These are phyloP conservation scores for Tamandua tetradactyla DNA, from an alignment of 2,797 vertebrate species.

Conservation along the genomic window DNA sequence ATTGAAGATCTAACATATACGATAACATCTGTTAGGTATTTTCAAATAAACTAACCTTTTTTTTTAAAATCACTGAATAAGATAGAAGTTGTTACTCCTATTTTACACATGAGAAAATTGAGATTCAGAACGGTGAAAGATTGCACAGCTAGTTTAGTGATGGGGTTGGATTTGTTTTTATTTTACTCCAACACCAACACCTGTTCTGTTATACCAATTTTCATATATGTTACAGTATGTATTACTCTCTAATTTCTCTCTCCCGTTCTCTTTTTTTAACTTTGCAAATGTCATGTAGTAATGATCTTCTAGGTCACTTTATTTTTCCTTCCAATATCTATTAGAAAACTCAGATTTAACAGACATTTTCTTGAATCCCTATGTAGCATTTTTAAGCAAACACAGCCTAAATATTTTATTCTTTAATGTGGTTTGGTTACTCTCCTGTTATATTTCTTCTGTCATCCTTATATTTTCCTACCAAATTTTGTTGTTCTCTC, in stretches of 20 bases:
- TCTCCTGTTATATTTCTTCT: not conserved
- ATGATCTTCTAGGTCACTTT: not conserved
- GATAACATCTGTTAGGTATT: not conserved
- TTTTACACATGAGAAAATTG: not conserved
- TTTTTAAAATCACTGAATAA: not conserved
- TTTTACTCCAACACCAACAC: not conserved
- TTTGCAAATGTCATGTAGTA: not conserved
- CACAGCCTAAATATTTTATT: not conserved
- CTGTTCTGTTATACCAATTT: not conserved
- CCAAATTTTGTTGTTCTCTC: not conserved
- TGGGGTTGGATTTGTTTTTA: not conserved
- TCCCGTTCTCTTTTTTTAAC: not conserved
- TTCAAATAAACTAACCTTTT: not conserved
- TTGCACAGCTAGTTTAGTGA: not conserved
- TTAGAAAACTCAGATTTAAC: not conserved
- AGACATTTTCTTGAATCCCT: not conserved
- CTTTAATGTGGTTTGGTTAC: not conserved
- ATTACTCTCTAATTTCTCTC: not conserved
- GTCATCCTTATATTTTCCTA: not conserved
- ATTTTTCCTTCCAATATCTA: not conserved
- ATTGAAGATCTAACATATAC: not conserved
- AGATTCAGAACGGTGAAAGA: not conserved
- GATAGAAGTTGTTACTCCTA: not conserved
- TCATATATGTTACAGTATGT: not conserved
- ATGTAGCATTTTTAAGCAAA: not conserved